Percentiles rank a stretch among this genome's conserved stretches.
phyloP scores from a whole-genome alignment of 2,797 vertebrate genomes.

The Enteromius trimaculatus region DNA sequence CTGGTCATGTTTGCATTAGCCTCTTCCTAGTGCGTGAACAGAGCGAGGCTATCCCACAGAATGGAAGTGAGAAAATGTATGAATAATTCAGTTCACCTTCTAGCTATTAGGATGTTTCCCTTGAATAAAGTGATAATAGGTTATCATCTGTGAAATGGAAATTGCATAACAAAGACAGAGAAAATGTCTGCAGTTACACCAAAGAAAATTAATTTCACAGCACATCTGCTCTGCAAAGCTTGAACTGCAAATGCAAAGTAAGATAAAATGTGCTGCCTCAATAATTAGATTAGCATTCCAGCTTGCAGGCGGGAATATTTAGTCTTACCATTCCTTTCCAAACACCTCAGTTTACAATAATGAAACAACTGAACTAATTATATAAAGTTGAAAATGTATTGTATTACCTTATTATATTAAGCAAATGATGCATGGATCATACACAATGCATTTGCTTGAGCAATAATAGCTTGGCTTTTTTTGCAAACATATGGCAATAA shows the following conservation, averaged over 20 bases:
- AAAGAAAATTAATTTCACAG: conserved; percentile 99
- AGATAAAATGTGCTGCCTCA: conserved; percentile 97
- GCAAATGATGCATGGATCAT: conserved; percentile 83
- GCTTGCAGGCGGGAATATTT: conserved; percentile 89
- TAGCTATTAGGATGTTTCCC: conserved; percentile 99
- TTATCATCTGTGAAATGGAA: conserved; percentile 99
- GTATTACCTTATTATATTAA: conserved; percentile 89
- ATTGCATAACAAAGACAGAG: conserved; percentile 96
- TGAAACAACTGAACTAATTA: conserved; percentile 95
- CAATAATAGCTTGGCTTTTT: conserved; percentile 72
- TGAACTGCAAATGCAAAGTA: conserved; percentile 96
- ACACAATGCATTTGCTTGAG: conserved; percentile 83
- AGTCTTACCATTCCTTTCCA: conserved; percentile 88
- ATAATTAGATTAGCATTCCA: conserved; percentile 99
- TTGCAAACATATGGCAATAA: conserved; percentile 72
- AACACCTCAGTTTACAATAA: conserved; percentile 98
- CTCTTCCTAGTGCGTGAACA: conserved; percentile 99
- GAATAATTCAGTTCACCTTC: conserved; percentile 99
- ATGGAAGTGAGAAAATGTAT: conserved; percentile 97
- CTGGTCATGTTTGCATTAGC: conserved; percentile 99
- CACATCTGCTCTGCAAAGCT: conserved; percentile 97
- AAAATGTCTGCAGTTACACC: conserved; percentile 95
- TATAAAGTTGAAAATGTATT: conserved; percentile 95
- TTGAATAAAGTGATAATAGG: conserved; percentile 99
- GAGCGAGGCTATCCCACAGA: conserved; percentile 85